Evolutionary conservation across 35 echinoderm and acorn worm genomes (phyloP).

Genomic region (Diadema setosum): DNA sequence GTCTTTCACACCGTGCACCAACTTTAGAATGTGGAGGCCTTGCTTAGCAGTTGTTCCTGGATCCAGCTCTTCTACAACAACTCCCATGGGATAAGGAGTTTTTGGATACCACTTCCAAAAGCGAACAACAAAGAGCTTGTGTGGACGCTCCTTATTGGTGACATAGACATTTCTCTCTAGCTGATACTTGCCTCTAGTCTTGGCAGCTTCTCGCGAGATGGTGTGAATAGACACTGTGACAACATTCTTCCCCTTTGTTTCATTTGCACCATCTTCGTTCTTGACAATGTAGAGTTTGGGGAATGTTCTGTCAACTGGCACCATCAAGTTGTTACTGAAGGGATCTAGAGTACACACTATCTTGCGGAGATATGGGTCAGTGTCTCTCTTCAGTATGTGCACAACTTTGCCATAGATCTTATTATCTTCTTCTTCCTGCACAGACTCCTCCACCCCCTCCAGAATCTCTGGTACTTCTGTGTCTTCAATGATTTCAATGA

Average conservation of each 20-base stretch:
- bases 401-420: conserved; percentile 62
- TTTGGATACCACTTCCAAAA: conserved; percentile 37
- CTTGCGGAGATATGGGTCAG: conserved; percentile 9
- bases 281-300: conserved; percentile 41
- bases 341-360: conserved; percentile 52
- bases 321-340: conserved; percentile 51
- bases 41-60: conserved; percentile 10
- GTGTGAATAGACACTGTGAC: conserved; percentile 3
- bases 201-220: neutral
- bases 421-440: conserved; percentile 15
- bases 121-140: conserved; percentile 57
- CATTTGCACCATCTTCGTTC: neutral
- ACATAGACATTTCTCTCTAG: conserved; percentile 18
- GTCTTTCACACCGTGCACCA: conserved; percentile 59
- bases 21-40: conserved; percentile 79
- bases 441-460: neutral
- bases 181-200: neutral
- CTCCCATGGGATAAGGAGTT: conserved; percentile 58
- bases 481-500: conserved; percentile 54
- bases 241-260: neutral
- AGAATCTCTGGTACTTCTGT: neutral
- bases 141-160: conserved; percentile 55
- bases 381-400: conserved; percentile 32
- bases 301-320: conserved; percentile 45
- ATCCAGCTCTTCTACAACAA: conserved; percentile 59